These are phyloP conservation scores for Phoeniculus purpureus DNA, from an alignment of 2,797 vertebrate species.

Conservation along the genomic window DNA sequence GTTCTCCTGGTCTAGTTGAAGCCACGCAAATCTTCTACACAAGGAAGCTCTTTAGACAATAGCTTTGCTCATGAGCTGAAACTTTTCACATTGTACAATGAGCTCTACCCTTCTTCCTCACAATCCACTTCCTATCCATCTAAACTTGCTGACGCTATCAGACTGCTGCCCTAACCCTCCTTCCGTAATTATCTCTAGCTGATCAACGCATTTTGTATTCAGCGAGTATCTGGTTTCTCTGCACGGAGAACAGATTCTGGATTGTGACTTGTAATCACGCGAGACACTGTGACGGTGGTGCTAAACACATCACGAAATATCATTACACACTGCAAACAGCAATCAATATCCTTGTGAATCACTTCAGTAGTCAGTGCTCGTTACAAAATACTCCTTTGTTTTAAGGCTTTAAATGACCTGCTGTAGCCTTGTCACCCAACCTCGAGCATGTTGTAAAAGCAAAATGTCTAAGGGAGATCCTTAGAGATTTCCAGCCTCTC, in stretches of 20 bases:
- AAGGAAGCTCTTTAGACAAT: background rate
- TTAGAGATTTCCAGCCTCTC: background rate
- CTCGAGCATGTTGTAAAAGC: background rate
- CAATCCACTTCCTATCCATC: background rate
- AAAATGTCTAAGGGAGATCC: background rate
- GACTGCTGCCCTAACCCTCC: background rate
- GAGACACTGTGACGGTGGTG: background rate
- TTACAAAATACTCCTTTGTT: background rate
- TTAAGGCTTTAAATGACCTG: background rate
- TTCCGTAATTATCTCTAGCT: background rate
- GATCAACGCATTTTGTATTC: background rate
- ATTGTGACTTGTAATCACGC: background rate
- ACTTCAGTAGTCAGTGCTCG: background rate
- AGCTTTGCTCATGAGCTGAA: background rate
- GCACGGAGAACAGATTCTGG: background rate
- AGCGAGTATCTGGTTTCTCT: background rate
- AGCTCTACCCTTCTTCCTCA: background rate
- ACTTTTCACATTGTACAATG: background rate
- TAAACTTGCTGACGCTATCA: background rate
- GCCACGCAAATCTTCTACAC: background rate
- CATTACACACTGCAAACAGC: background rate
- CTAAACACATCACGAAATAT: background rate
- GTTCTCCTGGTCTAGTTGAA: background rate
- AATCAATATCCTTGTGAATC: background rate
- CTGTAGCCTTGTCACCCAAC: background rate